These are phyloP conservation scores for Scaptomyza pallida DNA, from an alignment of 1,140 invertebrate species.

Conservation along the genomic window DNA sequence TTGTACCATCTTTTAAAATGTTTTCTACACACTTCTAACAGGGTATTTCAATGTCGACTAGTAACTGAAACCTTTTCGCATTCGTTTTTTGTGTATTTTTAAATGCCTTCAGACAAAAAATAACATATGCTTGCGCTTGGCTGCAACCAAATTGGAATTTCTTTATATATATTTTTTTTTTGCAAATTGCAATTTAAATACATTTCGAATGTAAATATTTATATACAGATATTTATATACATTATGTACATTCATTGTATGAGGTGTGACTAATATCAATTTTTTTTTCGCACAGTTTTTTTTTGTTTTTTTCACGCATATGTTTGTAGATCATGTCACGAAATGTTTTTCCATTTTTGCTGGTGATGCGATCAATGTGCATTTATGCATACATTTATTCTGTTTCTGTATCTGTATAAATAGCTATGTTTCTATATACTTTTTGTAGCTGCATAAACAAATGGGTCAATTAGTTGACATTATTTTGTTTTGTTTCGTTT, in stretches of 20 bases:
- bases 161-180: not conserved
- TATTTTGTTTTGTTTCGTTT: conserved; percentile 6
- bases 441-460: conserved; percentile 6
- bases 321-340: conserved; percentile 64
- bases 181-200: conserved; percentile 71
- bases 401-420: conserved; percentile 16
- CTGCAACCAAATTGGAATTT: not conserved
- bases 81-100: conserved; percentile 55
- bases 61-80: not conserved
- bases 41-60: conserved; percentile 9
- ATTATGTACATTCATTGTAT: conserved; percentile 26
- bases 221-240: conserved; percentile 9
- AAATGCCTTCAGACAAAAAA: conserved; percentile 3
- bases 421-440: conserved; percentile 15
- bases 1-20: no score
- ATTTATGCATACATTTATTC: conserved; percentile 19
- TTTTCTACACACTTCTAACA: not conserved
- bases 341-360: conserved; percentile 68
- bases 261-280: conserved; percentile 56
- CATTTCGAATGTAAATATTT: conserved; percentile 48
- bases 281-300: conserved; percentile 4
- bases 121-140: no score
- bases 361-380: conserved; percentile 24
- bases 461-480: conserved; percentile 35
- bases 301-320: not conserved